Evolutionary conservation across 2,797 vertebrate genomes (phyloP), one percentile per base, ranked within the genome.

Genomic region (Ctenosaura bakeri): DNA sequence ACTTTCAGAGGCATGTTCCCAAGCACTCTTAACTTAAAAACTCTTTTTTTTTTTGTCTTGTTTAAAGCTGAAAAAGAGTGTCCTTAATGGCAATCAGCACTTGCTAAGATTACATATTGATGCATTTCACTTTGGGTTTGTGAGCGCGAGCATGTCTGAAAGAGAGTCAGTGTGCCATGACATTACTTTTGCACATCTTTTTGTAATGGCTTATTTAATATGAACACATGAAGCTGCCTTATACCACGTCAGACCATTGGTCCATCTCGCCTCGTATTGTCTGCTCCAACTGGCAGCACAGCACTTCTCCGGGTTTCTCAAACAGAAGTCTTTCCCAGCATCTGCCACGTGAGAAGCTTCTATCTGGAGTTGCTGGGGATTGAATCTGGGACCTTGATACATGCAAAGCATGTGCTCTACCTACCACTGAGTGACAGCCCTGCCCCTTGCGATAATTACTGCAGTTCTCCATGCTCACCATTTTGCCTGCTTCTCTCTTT

Each of bases 1-100:
- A 96, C 97, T 96, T 96, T 97, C 95, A 96, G 96, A 97, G 95
- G 97, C 97, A 97, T 97, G 97, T 96, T 92, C 95, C 94, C 95
- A 94, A 46, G 81, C 93, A 92, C 96, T 96, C 95, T 94, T 94
- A 95, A 95, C 95, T 91, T 95, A 96, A 93, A 96, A 96, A 95
- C 93, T 93, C 91, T 96, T 22, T 46, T 46, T 46, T 42, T 42
- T 78, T 96, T 92, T 96, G 96, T 97, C 97, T 96, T 90, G 95
- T 96, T 87, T 95, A 93, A 69, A 93, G 95, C 95, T 96, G 94
- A 91, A 96, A 92, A 95, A 96, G 97, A 96, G 96, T 97, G 97
- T 97, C 96, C 97, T 97, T 97, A 97, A 93, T 92, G 95, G 96
- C 97, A 96, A 86, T 97, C 96, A 96, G 97, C 97, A 95, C 96